Conservation (phyloP, 35 echinoderm and acorn worm species). For the Anneissia japonica region DNA sequence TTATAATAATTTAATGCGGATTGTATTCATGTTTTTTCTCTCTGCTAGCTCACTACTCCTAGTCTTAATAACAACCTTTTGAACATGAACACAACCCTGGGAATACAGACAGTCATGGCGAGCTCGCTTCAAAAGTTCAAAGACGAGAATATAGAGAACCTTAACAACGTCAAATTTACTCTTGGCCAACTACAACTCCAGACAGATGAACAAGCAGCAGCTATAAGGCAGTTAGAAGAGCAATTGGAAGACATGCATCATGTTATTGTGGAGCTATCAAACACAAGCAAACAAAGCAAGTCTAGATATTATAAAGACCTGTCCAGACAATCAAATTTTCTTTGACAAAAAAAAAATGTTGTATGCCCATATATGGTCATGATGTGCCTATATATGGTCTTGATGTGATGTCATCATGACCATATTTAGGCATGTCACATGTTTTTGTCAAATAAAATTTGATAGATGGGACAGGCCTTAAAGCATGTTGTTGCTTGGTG, state of each 20-base stretch:
- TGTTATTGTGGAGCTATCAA: not conserved
- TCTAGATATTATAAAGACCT: no score
- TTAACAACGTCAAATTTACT: not conserved
- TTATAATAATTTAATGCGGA: no score
- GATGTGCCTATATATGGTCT: no score
- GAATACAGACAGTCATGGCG: slow-evolving; percentile 4
- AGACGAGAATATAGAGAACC: slow-evolving; percentile 2
- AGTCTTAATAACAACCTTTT: slow-evolving; percentile 37
- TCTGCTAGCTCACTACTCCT: slow-evolving; percentile 7
- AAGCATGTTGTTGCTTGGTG: no score
- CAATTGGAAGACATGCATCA: not conserved
- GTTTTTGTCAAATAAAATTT: no score
- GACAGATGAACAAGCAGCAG: not conserved
- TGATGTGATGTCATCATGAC: no score
- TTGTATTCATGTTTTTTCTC: no score
- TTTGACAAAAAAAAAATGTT: no score
- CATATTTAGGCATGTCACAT: no score
- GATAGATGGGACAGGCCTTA: no score
- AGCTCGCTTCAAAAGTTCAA: not conserved
- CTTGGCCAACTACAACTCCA: not conserved
- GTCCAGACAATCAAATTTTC: no score
- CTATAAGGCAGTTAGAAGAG: not conserved
- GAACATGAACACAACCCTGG: slow-evolving; percentile 31
- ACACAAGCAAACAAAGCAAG: not conserved
- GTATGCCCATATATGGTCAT: no score